These are phyloP conservation scores for Micromussa lordhowensis DNA, from an alignment of 92 coral and sea anemone genomes.

Conservation along the genomic window DNA sequence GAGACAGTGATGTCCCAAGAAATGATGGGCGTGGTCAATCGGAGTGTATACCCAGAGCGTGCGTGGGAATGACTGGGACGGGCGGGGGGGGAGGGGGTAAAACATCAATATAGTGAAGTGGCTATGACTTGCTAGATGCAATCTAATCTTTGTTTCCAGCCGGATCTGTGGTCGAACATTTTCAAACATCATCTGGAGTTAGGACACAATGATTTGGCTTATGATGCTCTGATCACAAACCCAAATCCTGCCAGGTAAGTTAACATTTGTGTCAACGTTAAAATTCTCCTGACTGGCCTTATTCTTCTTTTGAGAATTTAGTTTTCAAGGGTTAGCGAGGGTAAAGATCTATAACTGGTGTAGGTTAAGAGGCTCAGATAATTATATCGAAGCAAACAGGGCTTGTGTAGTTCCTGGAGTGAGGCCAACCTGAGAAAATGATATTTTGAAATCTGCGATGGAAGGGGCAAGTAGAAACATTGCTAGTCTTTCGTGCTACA, in stretches of 20 bases:
- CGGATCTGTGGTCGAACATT: constrained; percentile 95
- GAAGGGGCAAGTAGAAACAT: background rate
- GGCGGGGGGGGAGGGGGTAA: too few species aligned
- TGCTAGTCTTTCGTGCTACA: background rate
- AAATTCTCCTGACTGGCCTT: background rate
- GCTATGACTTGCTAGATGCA: too few species aligned
- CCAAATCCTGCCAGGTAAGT: constrained; percentile 90
- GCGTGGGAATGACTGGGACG: background rate
- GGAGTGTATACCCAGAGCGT: background rate
- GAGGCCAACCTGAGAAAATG: background rate
- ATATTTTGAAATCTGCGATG: too few species aligned
- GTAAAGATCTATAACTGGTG: background rate
- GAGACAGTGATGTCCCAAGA: background rate
- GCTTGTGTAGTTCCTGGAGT: background rate
- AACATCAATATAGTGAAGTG: too few species aligned
- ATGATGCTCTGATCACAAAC: constrained; percentile 89
- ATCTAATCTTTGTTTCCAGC: constrained; percentile 54
- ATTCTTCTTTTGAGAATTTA: background rate
- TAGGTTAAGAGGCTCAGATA: background rate
- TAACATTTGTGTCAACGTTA: background rate
- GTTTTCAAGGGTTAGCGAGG: background rate
- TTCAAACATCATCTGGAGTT: constrained; percentile 96
- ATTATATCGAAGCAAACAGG: background rate
- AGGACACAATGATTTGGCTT: constrained; percentile 90
- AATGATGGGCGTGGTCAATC: background rate